phyloP scores from a whole-genome alignment of 35 echinoderm and acorn worm genomes.

The Apostichopus californicus region DNA sequence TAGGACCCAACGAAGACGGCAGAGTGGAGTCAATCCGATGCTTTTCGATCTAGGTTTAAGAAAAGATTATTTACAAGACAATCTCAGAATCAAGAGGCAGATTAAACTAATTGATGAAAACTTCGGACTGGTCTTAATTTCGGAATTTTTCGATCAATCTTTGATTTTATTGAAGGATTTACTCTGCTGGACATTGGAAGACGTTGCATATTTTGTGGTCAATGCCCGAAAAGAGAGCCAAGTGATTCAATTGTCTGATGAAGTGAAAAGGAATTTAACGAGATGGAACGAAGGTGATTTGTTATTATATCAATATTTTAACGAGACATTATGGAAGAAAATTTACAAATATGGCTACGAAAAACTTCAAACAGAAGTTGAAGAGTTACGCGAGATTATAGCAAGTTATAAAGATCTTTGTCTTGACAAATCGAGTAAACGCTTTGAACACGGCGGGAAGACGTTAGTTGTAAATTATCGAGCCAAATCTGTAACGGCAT shows the following conservation, averaged over 20 bases:
- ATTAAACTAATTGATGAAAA: slow-evolving; percentile 38
- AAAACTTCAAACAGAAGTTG: slow-evolving; percentile 20
- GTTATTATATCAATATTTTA: slow-evolving; percentile 70
- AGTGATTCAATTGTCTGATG: background rate
- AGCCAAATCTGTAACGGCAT: background rate
- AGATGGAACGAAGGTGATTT: slow-evolving; percentile 63
- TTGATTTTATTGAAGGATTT: slow-evolving; percentile 68
- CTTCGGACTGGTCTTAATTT: slow-evolving; percentile 66
- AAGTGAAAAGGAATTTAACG: slow-evolving; percentile 13
- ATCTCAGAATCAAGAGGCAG: slow-evolving; percentile 2
- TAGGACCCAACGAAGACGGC: background rate
- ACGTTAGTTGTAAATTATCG: background rate
- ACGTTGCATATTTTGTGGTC: slow-evolving; percentile 58
- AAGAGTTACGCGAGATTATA: background rate
- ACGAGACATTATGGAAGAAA: slow-evolving; percentile 70
- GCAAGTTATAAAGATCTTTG: slow-evolving; percentile 17
- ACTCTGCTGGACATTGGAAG: slow-evolving; percentile 56
- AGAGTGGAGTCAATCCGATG: slow-evolving; percentile 56
- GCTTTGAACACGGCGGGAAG: background rate
- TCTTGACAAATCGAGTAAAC: background rate
- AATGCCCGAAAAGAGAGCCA: slow-evolving; percentile 56
- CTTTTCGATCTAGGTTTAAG: slow-evolving; percentile 60
- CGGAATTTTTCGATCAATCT: slow-evolving; percentile 80
- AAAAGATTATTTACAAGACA: slow-evolving; percentile 19
- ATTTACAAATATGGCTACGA: slow-evolving; percentile 51